Base-by-base conservation (phyloP, 2,797 vertebrate species). In the Pogonophryne albipinna region DNA sequence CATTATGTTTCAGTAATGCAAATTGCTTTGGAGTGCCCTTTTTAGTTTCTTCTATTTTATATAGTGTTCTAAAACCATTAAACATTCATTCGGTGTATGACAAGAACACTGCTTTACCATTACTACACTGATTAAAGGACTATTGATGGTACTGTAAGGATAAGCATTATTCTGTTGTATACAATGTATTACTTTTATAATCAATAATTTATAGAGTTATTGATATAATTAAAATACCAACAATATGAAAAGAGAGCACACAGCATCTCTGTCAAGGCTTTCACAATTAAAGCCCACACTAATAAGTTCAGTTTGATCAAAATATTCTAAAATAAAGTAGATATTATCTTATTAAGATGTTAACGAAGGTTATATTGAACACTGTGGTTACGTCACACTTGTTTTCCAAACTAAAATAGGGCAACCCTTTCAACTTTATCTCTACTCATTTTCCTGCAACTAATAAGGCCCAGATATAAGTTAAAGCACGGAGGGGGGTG, bases 381-480 rank as follows among this genome's bases (percentile, higher is more conserved):
- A 58, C 57, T 5, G 62, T 56, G 4, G 7, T 73, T 58, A 38
- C 3, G 45, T 82, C 52, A 14, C 13, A 14, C 13, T 79, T 85
- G 68, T 74, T 85, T 83, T 85, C n/a, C 14, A 6, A 62, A 78
- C 41, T 62, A 77, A 90, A 91, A 87, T 89, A 76, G 89, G 88
- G 79, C 89, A 83, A 51, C 55, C 6, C 63, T 74, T 84, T 80
- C 20, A 76, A 73, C 74, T 73, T 69, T 59, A 68, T 63, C 76
- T 53, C 72, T 3, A 47, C 64, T 85, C 5, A 52, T 82, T 77
- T 90, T 85, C 67, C 31, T 70, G 61, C 92, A 91, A 88, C 91
- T 83, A 92, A 55, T 83, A 92, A 55, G 49, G 71, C 58, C 74
- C 77, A 73, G 88, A 83, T 91, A 85, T 85, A 86, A 87, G 80